Base-by-base conservation (phyloP, 2,888 invertebrate species). In the Melinaea menophilus region DNA sequence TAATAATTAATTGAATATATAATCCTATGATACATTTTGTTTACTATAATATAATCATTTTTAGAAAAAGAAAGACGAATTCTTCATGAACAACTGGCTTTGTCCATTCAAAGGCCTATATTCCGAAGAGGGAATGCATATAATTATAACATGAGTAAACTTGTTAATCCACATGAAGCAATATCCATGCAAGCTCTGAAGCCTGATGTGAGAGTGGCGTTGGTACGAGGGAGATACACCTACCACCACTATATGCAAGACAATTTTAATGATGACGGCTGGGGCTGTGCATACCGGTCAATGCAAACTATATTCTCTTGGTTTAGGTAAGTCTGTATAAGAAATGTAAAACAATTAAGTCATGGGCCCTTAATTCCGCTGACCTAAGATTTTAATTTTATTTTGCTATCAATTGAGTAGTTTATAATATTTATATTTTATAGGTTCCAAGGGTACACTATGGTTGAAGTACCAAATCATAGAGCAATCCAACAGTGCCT, bases 221-320 rank as follows among this genome's bases (percentile, higher is more conserved):
- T 95, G 41, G 94, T 99, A 2, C 92, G 94, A 69, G 99, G 99
- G 1, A 92, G 93, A 69, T 99, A 99, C 80, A 92, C 94, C 22
- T 99, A 99, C 85, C 95, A 98, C 81, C 99, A 99, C 84, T 99
- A 99, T 83, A 95, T 97, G 94, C 98, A 99, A 84, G 96, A 99
- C 78, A 93, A 94, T 71, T 94, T 97, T 80, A 95, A 99, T 83
- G 99, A 99, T 78, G 95, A 96, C 81, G 98, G 98, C n/a, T 99
- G 99, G 99, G 99, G 99, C 4, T 99, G 99, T 90, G 99, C 99
- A 0, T 99, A 99, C 81, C 93, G 99, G 66, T 99, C 99, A 0
- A 91, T 99, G 76, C 99, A 99, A 89, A 99, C 99, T 0, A 92
- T 99, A 69, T 94, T 96, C 70, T 99, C 99, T 0, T 99, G 99